These are phyloP conservation scores for Heliothis peltigera DNA, from an alignment of 2,888 invertebrate species.

Conservation along the genomic window DNA sequence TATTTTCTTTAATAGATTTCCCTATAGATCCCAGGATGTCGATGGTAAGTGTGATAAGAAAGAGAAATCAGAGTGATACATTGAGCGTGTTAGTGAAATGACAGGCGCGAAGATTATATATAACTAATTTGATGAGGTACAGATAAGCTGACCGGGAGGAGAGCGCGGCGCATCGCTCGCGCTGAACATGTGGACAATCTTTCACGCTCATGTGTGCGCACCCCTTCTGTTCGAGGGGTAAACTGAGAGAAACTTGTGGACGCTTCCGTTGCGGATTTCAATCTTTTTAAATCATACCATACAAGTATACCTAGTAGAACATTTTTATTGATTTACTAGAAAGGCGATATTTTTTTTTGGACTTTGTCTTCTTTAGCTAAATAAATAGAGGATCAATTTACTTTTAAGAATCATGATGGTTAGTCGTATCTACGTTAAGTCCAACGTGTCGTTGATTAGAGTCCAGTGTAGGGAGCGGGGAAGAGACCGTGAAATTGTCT, in stretches of 20 bases:
- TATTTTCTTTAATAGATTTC: slow-evolving; percentile 9
- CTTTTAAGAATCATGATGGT: background rate
- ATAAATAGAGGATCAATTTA: too few relatives aligned
- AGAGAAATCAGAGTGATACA: slow-evolving; percentile 73
- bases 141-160: slow-evolving; percentile 79
- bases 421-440: slow-evolving; percentile 72
- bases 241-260: slow-evolving; percentile 72
- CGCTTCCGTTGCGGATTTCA: slow-evolving; percentile 20
- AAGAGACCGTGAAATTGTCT: slow-evolving; percentile 90
- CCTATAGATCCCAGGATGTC: slow-evolving; percentile 3
- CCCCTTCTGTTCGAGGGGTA: slow-evolving; percentile 84
- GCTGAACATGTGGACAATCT: slow-evolving; percentile 89
- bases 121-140: slow-evolving; percentile 79
- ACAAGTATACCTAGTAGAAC: too few relatives aligned
- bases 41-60: slow-evolving; percentile 35
- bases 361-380: too few relatives aligned
- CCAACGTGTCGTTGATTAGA: slow-evolving; percentile 82
- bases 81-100: slow-evolving; percentile 81
- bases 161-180: slow-evolving; percentile 71
- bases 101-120: slow-evolving; percentile 76
- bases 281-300: slow-evolving; percentile 4
- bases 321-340: background rate
- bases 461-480: slow-evolving; percentile 85
- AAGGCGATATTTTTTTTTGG: background rate
- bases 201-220: slow-evolving; percentile 89